Conservation (phyloP, 2,113 vertebrate genomes). For the Danionella cerebrum region DNA sequence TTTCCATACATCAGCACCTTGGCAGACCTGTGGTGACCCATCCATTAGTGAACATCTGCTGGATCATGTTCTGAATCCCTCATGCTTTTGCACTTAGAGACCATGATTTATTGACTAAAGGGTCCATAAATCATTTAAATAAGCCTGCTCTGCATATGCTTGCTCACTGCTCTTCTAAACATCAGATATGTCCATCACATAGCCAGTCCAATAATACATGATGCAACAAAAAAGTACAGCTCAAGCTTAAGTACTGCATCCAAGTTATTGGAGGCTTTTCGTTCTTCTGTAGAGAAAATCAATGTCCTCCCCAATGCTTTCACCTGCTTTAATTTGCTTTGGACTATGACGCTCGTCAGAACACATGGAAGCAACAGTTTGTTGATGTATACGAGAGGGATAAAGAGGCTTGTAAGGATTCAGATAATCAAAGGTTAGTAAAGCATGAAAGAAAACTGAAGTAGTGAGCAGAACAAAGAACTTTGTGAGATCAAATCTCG, state of each 20-base stretch:
- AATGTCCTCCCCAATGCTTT: background rate
- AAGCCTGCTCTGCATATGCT: slow-evolving; percentile 3
- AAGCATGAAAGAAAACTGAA: background rate
- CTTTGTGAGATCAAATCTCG: background rate
- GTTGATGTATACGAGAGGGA: background rate
- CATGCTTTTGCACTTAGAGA: slow-evolving; percentile 12
- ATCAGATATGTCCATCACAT: background rate
- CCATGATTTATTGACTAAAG: slow-evolving; percentile 22
- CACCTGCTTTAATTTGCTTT: slow-evolving; percentile 6
- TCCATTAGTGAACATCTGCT: background rate
- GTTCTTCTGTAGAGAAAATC: background rate
- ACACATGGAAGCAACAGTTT: background rate
- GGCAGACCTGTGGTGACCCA: background rate
- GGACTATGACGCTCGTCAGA: background rate
- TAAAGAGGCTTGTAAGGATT: background rate
- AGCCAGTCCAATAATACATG: background rate
- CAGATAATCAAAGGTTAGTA: background rate
- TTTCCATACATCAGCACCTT: background rate
- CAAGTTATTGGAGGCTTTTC: background rate
- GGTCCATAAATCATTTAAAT: slow-evolving; percentile 19
- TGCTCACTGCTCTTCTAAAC: background rate
- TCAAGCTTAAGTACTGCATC: background rate
- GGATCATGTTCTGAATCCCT: slow-evolving; percentile 5
- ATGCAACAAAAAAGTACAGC: background rate
- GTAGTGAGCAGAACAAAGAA: background rate